Evolutionary conservation across 2,888 invertebrate genomes (phyloP), one percentile per base, ranked within the genome.

Genomic region (Muschampia plurimacula): DNA sequence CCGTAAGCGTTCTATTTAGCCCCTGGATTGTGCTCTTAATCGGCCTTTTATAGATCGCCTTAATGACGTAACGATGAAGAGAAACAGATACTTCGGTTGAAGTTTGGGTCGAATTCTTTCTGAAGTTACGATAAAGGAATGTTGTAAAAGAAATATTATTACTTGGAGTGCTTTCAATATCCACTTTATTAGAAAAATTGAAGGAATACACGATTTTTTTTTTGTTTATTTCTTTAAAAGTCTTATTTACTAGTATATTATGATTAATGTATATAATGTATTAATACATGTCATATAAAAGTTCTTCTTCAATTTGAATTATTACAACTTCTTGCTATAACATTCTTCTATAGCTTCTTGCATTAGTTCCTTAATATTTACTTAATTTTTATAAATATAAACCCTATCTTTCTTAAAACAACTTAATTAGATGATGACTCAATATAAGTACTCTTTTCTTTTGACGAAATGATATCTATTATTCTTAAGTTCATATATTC

Each of bases 1-100:
- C 67, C 28, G n/a, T 72, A 57, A 67, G 63, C 63, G 72, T 57
- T 52, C 52, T 72, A 72, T 67, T 72, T 67, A 72, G 67, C 60
- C 72, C 63, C 12, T 72, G 72, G 15, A 67, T 67, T 63, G 67
- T 67, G 67, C 72, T 67, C 67, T 63, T 72, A 63, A 67, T 67
- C 67, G 44, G 63, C 63, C 63, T 72, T 72, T 72, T 72, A 72
- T 72, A 72, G 67, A 72, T 72, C 63, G 67, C 46, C 49, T 63
- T 68, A 69, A 63, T 69, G 39, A 69, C 69, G 69, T 63, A 63
- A 63, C 69, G 32, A 63, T 63, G 49, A 63, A 69, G 22, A 49
- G 63, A 69, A 69, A 22, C 62, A 52, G 62, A 63, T 60, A 66
- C 71, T 67, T 72, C 36, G 36, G 39, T 9, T 52, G 46, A 52